Base-by-base conservation (phyloP, 2,797 vertebrate species). In the Gymnothorax javanicus region DNA sequence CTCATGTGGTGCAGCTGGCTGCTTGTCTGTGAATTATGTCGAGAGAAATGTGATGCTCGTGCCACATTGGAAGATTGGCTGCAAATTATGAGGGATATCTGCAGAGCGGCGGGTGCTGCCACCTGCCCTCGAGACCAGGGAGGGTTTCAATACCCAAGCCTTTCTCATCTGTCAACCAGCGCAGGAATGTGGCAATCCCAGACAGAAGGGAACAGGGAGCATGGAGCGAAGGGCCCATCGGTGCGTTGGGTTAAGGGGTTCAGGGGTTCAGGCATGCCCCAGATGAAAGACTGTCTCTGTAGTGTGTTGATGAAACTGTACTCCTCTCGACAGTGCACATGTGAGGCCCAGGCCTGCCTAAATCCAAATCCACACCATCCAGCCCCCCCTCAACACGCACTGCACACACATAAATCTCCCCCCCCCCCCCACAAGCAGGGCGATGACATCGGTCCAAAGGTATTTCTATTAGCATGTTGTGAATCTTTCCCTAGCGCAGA, bases 71-170 rank as follows among this genome's bases (percentile, higher is more conserved):
- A 77, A 33, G 50, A 7, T 5, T 50, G 73, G 73, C 73, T 52
- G 73, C 33, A 43, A 52, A 77, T 77, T 77, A 33, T 43, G 33
- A 15, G 73, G 73, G 33, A 54, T 77, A 59, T 73, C 52, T 62
- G 90, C 89, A 92, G 89, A 89, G 73, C 90, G 90, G 93, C 91
- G 92, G 91, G 85, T 89, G 92, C 93, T 94, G 91, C 93, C 94
- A 95, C 95, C 93, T 95, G 86, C 91, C 88, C 91, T 82, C 87
- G 90, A 92, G 92, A 92, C 93, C 91, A 91, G 93, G 92, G 93
- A 91, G 93, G 93, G 94, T 95, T 94, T 94, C 93, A 96, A 95
- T 96, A 94, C 95, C 91, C 92, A 52, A 92, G 91, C 91, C 77
- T 23, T 62, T 81, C 64, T 43, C 87, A 86, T 86, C 87, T 90